Base-by-base conservation (phyloP, 2,113 vertebrate genomes). In the Sinocyclocheilus rhinocerous region DNA sequence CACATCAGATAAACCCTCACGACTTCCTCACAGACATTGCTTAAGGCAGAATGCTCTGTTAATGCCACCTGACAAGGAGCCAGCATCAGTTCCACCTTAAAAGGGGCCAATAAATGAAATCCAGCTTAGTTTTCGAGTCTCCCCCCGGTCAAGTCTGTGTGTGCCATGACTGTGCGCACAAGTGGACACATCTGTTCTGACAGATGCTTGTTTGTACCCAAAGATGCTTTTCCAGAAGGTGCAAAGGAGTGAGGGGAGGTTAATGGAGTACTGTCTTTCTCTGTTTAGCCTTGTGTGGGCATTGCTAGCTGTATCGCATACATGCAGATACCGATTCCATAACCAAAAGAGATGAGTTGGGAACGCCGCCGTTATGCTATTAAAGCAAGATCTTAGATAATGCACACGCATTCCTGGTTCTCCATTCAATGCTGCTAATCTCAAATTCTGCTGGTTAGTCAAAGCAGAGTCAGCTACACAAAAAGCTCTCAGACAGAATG, bases 391-490 rank as follows among this genome's bases (percentile, higher is more conserved):
- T 81, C 8, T 67, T 13, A 79, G 77, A 79, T 80, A 24, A 61
- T 61, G 33, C 42, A 7, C 15, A 50, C 33, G 5, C 24, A 59
- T 52, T 42, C n/a, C 13, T 15, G 2, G 10, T 36, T 45, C 18
- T 50, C 24, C 36, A 72, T 72, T 85, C 63, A 61, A 6, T 6
- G 36, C 55, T 50, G 26, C 76, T 87, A 82, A 85, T 78, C 61
- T 82, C 48, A 75, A 55, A 87, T 85, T 86, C 59, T 89, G 33
- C 57, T 73, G 84, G 7, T 81, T 84, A 69, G 78, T 72, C 67
- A 69, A 57, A 73, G 16, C 22, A 33, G n/a, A 80, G 42, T 72
- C 48, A 48, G n/a, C n/a, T 52, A 33, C 61, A 86, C 18, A 61
- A 69, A 81, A 81, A 84, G 36, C 85, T 39, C 11, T 52, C 4